Evolutionary conservation across 2,888 invertebrate species (phyloP).

Genomic region (Ornithoptera priamus): DNA sequence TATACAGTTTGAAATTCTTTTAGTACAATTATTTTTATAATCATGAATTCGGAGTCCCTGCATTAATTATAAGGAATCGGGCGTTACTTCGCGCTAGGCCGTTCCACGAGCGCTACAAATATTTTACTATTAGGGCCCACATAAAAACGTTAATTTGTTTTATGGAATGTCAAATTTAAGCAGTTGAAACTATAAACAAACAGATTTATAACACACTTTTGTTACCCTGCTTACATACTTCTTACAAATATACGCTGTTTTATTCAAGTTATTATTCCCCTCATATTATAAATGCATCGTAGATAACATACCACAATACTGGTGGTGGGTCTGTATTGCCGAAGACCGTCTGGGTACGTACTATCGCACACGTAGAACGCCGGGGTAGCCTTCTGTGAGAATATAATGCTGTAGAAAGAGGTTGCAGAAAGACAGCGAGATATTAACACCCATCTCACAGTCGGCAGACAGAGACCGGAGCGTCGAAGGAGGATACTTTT

Average conservation of each 20-base stretch:
- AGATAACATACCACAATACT: no score
- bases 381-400: no score
- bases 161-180: constrained; percentile 21
- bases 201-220: constrained; percentile 6
- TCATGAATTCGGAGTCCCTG: constrained; percentile 12
- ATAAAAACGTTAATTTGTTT: constrained; percentile 22
- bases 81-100: constrained; percentile 12
- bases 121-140: constrained; percentile 20
- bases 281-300: no score
- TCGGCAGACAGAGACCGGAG: no score
- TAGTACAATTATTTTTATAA: constrained; percentile 26
- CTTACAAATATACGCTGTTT: not conserved
- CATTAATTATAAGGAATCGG: constrained; percentile 23
- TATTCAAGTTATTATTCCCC: not conserved
- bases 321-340: no score
- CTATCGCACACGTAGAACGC: no score
- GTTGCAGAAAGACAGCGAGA: no score
- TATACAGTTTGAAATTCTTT: constrained; percentile 27
- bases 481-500: no score
- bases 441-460: no score
- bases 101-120: constrained; percentile 15
- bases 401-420: no score
- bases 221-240: constrained; percentile 11
- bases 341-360: no score
- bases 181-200: constrained; percentile 13